These are phyloP conservation scores for Galendromus occidentalis DNA, from an alignment of 1,140 invertebrate species.

Conservation along the genomic window DNA sequence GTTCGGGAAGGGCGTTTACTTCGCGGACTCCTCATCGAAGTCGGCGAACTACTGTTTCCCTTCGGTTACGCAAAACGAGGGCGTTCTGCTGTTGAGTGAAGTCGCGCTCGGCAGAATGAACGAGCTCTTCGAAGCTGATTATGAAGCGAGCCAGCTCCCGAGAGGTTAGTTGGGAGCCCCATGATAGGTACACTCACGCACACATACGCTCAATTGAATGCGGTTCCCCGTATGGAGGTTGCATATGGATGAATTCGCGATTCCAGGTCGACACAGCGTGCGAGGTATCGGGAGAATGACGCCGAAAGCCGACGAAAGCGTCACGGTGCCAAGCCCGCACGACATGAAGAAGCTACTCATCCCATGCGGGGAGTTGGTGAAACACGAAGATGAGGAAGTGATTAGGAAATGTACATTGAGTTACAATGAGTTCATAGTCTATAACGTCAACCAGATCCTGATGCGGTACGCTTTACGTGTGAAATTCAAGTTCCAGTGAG, in stretches of 20 bases:
- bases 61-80: slow-evolving; percentile 28
- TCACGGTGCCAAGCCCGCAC: slow-evolving; percentile 7
- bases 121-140: slow-evolving; percentile 24
- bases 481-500: slow-evolving; percentile 22
- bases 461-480: slow-evolving; percentile 25
- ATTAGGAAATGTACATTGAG: slow-evolving; percentile 20
- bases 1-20: slow-evolving; percentile 38
- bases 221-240: background rate
- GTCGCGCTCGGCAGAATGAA: slow-evolving; percentile 27
- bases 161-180: slow-evolving; percentile 17
- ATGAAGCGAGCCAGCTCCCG: slow-evolving; percentile 25
- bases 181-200: background rate
- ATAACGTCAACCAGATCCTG: slow-evolving; percentile 29
- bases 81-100: slow-evolving; percentile 36
- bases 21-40: slow-evolving; percentile 41
- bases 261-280: slow-evolving; percentile 22
- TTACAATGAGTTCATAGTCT: slow-evolving; percentile 34
- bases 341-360: slow-evolving; percentile 21
- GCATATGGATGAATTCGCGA: background rate
- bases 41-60: slow-evolving; percentile 41
- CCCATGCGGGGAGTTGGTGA: slow-evolving; percentile 16
- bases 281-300: slow-evolving; percentile 25
- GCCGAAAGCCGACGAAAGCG: slow-evolving; percentile 17
- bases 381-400: background rate
- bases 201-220: background rate